Conservation (phyloP, 2,888 invertebrate genomes). For the Ernsta delagoae region DNA sequence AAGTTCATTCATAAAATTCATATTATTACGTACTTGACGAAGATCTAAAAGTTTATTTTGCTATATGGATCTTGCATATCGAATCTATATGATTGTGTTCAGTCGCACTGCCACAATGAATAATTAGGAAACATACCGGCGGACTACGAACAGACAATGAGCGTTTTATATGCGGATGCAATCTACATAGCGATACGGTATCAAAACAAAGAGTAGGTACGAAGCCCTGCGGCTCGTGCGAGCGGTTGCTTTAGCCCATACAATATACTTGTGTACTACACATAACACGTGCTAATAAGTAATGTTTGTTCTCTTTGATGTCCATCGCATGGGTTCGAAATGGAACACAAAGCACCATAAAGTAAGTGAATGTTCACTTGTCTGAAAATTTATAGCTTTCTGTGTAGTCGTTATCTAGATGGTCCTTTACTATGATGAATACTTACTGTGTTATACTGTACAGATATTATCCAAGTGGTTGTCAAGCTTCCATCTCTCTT, state of each 20-base stretch:
- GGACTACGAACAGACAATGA: constrained; percentile 23
- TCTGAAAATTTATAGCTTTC: neutral
- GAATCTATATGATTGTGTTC: neutral
- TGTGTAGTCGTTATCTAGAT: too few species aligned
- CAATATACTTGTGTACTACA: constrained; percentile 5
- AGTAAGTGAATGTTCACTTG: neutral
- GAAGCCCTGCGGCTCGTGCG: constrained; percentile 10
- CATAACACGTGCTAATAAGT: neutral
- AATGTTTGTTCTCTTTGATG: neutral
- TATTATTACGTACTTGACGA: too few species aligned
- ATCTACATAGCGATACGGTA: constrained; percentile 32
- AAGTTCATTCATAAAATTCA: too few species aligned
- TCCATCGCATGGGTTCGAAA: neutral
- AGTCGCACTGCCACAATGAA: constrained; percentile 1
- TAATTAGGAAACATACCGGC: constrained; percentile 6
- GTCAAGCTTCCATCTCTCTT: too few species aligned
- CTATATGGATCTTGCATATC: neutral
- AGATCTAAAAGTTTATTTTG: too few species aligned
- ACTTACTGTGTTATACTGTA: too few species aligned
- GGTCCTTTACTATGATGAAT: too few species aligned
- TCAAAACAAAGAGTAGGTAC: constrained; percentile 21
- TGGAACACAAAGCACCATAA: neutral
- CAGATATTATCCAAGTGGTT: too few species aligned
- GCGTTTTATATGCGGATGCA: constrained; percentile 28
- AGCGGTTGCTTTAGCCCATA: neutral